phyloP scores from a whole-genome alignment of 2,888 invertebrate species.

The Falcaria lacertinaria region DNA sequence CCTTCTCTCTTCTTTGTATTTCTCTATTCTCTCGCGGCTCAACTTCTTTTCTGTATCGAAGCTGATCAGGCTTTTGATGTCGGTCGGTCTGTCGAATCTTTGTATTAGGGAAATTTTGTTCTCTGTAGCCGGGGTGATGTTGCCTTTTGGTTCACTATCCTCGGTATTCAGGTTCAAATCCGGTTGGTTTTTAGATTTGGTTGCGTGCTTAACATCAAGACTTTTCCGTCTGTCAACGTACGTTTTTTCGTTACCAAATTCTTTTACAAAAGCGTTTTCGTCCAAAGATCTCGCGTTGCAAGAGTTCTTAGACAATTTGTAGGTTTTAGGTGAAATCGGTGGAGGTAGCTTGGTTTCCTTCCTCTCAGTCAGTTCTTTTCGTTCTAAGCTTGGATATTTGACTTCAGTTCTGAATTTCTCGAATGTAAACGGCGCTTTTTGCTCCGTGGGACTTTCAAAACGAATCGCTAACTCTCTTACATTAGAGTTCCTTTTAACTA shows the following conservation, averaged over 20 bases:
- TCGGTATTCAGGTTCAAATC: conserved; percentile 65
- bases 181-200: conserved; percentile 77
- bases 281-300: conserved; percentile 84
- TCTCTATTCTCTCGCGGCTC: conserved; percentile 91
- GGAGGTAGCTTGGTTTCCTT: conserved; percentile 70
- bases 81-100: conserved; percentile 54
- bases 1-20: conserved; percentile 94
- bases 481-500: conserved; percentile 65
- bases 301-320: conserved; percentile 79
- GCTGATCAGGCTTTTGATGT: conserved; percentile 54
- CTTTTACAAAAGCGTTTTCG: conserved; percentile 86
- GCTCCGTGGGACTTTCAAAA: conserved; percentile 82
- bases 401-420: conserved; percentile 68
- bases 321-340: conserved; percentile 80
- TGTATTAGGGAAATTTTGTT: conserved; percentile 82
- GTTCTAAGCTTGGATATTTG: conserved; percentile 58
- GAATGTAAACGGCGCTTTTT: conserved; percentile 78
- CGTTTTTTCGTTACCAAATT: conserved; percentile 74
- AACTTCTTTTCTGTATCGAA: conserved; percentile 78
- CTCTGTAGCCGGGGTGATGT: conserved; percentile 80
- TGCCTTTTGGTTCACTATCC: conserved; percentile 41
- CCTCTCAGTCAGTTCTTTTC: conserved; percentile 26
- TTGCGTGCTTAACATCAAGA: conserved; percentile 81
- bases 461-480: conserved; percentile 82
- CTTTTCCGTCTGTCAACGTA: conserved; percentile 77